Base-by-base conservation (phyloP, 2,113 vertebrate species). In the Jacana jacana region DNA sequence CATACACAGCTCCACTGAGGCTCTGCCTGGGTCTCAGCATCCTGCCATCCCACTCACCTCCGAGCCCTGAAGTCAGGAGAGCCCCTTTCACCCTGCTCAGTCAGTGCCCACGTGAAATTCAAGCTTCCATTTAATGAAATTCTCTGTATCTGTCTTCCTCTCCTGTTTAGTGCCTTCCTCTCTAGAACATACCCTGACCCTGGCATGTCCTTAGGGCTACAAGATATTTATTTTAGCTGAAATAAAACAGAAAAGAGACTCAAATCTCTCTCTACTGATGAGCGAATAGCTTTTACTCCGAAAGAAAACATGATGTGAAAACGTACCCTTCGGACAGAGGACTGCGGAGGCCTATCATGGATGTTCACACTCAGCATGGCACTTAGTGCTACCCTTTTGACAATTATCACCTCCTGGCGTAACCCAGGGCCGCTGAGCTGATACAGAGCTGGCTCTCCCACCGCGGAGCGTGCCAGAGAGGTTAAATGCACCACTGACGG, bases 321-420 rank as follows among this genome's bases (percentile, higher is more conserved):
- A 94, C 64, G n/a, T n/a, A 30, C 10, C 17, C 69, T 71, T 78
- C 2, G 2, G 78, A 81, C 6, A 18, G 89, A 86, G 69, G 64
- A 44, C 25, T 35, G 39, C 0, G 0, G 68, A 66, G 39, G 46
- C 0, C 0, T 72, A 76, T 65, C 76, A 48, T n/a, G 60, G 76
- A 64, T 92, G 82, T 93, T 95, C 82, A 81, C 82, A 88, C 90
- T 90, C 88, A 88, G 44, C 51, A 4, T 33, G 51, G 82, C 65
- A 83, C 85, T 90, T 88, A 49, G 63, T 64, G 60, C 85, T 75
- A 25, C 35, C 33, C 76, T 75, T 71, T 44, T 1, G 7, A 78
- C 76, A 86, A 37, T 90, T 93, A 52, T 64, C 90, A 81, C 82
- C 69, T 94, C 68, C 5, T 3, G 0, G 86, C 0, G 0, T 51